Base-by-base conservation (phyloP, 2,113 vertebrate species). In the Tapirus terrestris region DNA sequence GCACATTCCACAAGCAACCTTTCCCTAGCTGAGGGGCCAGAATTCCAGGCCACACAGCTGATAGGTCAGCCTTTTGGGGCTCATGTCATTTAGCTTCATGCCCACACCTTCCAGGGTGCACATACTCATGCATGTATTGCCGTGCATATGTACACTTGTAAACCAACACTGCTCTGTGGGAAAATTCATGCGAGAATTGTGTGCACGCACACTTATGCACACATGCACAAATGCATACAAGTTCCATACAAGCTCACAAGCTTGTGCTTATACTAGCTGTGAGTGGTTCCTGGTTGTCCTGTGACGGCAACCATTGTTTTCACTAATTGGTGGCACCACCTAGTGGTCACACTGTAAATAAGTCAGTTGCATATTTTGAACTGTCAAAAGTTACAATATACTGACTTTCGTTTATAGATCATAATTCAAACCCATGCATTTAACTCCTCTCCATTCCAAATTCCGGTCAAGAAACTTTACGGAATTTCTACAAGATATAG, bases 251-350 rank as follows among this genome's bases (percentile, higher is more conserved):
- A 29, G 63, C 70, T 94, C 65, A 70, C 51, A 72, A n/a, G 48
- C 60, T 17, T 45, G 17, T 60, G 67, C 23, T 48, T 83, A 3
- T 56, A 8, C 65, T 29, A 20, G 56, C 67, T 27, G 56, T 17
- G 6, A 56, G 5, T 33, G 53, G 31, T 36, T 90, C 39, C 67
- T 23, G 11, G 10, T 12, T 75, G 76, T 33, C 25, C n/a, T 17
- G 6, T 1, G 25, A 33, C 0, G 76, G 61, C 73, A 79, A 67
- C 39, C 36, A 36, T 80, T 96, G 82, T 97, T 97, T 95, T 88
- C 88, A 76, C 84, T 90, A 84, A 96, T 92, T 95, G n/a, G 97
- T 98, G 88, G 95, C 97, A 68, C 97, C 97, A 98, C 88, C 98
- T 98, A 97, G 97, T 77, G 97, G 98, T 94, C 17, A 65, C 27